Evolutionary conservation across 2,888 invertebrate genomes (phyloP), one percentile per base, ranked within the genome.

Genomic region (Drosophila prolongata): DNA sequence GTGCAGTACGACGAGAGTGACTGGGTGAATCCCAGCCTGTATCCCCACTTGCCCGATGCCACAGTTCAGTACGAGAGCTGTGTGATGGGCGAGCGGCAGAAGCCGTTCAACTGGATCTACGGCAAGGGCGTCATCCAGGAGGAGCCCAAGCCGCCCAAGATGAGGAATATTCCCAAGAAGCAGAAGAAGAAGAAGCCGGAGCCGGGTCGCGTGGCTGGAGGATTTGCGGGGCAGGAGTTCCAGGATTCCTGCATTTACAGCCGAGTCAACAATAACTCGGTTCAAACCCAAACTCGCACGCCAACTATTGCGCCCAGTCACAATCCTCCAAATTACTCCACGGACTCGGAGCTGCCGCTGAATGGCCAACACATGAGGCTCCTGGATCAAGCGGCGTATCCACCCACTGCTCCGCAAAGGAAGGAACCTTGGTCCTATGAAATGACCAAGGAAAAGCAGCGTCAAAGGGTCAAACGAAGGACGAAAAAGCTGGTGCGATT

Each of bases 1-100:
- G 95, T 95, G 0, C 95, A 95, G 81, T 95, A 95, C 78, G 88
- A 92, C 46, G 92, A 93, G 27, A 92, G 93, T 0, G 95, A 95
- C 87, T 93, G 94, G 65, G 80, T 83, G 40, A 53, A 80, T 44
- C 78, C 80, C 54, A 84, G 90, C 0, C 42, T 76, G 37, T 89
- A 70, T 52, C 90, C 90, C 0, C 79, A 80, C 71, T 79, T 83
- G 2, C 77, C 90, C 9, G 91, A 88, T 44, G 83, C 88, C 35
- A 79, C 76, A 9, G 83, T 90, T 50, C 89, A 88, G 64, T 81
- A 86, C 43, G 79, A 80, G 14, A 85, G 84, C 38, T 90, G 90
- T 53, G 89, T 86, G 10, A 59, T 82, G 0, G 89, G 87, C 27
- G 90, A 90, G 27, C 84, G 88, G 1, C 50, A 72, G 40, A 43